Evolutionary conservation across 1,140 invertebrate genomes (phyloP).

Genomic region (Drosophila baimaii): DNA sequence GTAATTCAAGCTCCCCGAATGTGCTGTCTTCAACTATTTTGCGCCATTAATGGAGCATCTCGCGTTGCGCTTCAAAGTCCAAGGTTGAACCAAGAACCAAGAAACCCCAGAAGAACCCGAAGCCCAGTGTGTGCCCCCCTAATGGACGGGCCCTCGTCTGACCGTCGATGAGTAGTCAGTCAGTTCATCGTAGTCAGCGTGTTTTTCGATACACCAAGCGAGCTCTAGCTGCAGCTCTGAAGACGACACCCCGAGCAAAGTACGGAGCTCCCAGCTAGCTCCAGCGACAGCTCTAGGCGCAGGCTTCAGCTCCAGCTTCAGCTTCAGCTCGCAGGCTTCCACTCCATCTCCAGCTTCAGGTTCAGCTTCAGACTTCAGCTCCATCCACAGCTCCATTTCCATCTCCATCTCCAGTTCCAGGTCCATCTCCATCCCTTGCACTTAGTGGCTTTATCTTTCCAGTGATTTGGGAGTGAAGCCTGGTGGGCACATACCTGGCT

Average conservation of each 20-base stretch:
- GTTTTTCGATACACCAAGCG: slow-evolving; percentile 1
- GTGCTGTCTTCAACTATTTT: slow-evolving; percentile 23
- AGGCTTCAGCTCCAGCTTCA: neutral
- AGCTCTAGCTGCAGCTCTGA: too few species aligned
- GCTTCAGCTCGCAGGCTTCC: slow-evolving; percentile 10
- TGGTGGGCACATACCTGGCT: too few species aligned
- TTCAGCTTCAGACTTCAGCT: too few species aligned
- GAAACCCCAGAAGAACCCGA: slow-evolving; percentile 1
- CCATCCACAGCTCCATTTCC: too few species aligned
- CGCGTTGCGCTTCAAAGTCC: slow-evolving; percentile 62
- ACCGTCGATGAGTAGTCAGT: neutral
- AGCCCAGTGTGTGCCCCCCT: too few species aligned
- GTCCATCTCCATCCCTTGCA: too few species aligned
- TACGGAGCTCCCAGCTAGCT: neutral
- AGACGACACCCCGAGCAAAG: slow-evolving; percentile 19
- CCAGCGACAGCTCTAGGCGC: neutral
- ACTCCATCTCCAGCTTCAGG: neutral
- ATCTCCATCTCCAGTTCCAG: too few species aligned
- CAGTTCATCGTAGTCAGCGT: neutral
- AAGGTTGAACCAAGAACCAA: slow-evolving; percentile 54
- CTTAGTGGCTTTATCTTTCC: too few species aligned
- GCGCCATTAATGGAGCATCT: slow-evolving; percentile 66
- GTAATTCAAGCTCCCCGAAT: slow-evolving; percentile 35
- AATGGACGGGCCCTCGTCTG: neutral
- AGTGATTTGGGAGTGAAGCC: too few species aligned